Conservation (phyloP, 2,888 invertebrate genomes). For the Lithophane semibrunnea region DNA sequence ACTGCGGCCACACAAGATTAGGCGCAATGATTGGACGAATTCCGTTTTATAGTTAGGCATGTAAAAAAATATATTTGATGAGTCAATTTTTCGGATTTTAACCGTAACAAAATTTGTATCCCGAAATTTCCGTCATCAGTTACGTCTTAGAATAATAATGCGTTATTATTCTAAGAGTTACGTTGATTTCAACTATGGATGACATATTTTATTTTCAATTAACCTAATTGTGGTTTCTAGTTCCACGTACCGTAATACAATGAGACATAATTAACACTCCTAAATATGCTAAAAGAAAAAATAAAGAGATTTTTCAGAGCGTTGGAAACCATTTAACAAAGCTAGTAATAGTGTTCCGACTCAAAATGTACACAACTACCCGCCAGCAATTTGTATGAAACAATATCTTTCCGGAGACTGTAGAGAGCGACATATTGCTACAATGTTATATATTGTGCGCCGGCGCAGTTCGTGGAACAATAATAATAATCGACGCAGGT, state of each 20-base stretch:
- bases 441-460: slow-evolving; percentile 66
- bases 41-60: slow-evolving; percentile 34
- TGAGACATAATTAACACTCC: background rate
- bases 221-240: background rate
- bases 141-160: no score
- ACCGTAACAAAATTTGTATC: background rate
- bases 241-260: no score
- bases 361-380: slow-evolving; percentile 12
- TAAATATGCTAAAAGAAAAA: background rate
- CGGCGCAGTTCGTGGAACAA: slow-evolving; percentile 82
- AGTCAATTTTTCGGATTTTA: slow-evolving; percentile 24
- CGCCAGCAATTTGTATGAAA: slow-evolving; percentile 55
- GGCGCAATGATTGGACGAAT: slow-evolving; percentile 62
- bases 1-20: slow-evolving; percentile 66
- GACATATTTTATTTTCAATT: background rate
- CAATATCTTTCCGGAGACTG: slow-evolving; percentile 41
- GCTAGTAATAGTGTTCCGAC: background rate
- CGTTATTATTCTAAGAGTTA: no score
- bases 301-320: background rate
- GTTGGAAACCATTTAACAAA: background rate
- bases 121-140: background rate
- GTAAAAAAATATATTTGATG: slow-evolving; percentile 7
- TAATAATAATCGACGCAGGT: slow-evolving; percentile 85
- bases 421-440: slow-evolving; percentile 60
- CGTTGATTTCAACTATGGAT: background rate